A percentile compares a stretch with the other conserved stretches of the same genome.
Evolutionary conservation across 2,797 vertebrate species (phyloP).

Genomic region (Urocyon cinereoargenteus): DNA sequence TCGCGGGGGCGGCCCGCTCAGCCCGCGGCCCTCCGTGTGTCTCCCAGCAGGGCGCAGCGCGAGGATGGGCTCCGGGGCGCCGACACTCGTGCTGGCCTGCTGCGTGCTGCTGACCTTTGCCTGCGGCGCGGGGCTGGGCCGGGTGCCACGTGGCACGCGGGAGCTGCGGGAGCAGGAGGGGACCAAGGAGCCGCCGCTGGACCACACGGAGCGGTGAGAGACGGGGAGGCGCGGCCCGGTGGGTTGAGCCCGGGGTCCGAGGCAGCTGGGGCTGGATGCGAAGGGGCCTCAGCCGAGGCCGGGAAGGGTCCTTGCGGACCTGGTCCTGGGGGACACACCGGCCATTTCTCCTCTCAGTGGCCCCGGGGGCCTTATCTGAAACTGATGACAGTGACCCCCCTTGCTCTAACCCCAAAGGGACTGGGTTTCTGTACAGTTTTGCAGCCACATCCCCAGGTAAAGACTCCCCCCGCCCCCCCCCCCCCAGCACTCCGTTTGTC

Average conservation of each 20-base stretch:
- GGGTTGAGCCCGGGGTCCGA: rapidly evolving
- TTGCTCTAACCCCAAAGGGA: not conserved
- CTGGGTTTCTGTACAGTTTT: not conserved
- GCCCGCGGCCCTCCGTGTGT: not conserved
- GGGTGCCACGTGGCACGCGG: not conserved
- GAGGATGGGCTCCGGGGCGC: slow-evolving; percentile 76
- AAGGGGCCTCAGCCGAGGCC: not conserved
- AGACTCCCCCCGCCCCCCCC: rapidly evolving
- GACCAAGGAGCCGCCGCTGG: not conserved
- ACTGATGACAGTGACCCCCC: too few relatives aligned
- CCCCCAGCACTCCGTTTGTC: rapidly evolving
- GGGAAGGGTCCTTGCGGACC: not conserved
- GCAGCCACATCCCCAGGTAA: rapidly evolving
- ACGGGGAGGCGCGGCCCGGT: rapidly evolving
- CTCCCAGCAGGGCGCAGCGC: slow-evolving; percentile 21
- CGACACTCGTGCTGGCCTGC: slow-evolving; percentile 49
- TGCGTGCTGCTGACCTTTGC: slow-evolving; percentile 78
- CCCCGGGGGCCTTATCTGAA: rapidly evolving
- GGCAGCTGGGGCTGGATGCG: rapidly evolving
- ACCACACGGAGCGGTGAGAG: slow-evolving; percentile 82
- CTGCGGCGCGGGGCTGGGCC: slow-evolving; percentile 40
- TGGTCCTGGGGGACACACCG: not conserved
- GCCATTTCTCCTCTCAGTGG: not conserved
- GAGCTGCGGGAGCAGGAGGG: slow-evolving; percentile 5
- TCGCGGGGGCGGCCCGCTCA: not conserved